These are phyloP conservation scores for Quadriops clusia DNA, from an alignment of 2,888 invertebrate species.

Conservation along the genomic window DNA sequence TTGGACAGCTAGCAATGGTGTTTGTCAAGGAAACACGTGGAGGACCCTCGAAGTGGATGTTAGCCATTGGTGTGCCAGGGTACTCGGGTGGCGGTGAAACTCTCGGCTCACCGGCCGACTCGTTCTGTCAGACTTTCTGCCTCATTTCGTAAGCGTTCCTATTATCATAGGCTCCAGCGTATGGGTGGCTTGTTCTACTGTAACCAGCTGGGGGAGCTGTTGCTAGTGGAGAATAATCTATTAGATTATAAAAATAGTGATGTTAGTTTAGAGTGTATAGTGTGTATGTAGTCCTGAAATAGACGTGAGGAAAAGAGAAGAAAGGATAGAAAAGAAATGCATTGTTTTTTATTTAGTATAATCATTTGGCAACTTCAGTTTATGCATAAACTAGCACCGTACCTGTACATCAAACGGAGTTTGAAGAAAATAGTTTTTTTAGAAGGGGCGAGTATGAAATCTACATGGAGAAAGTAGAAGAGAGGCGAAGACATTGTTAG, in stretches of 20 bases:
- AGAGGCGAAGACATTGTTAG: no score
- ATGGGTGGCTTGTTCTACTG: slow-evolving; percentile 40
- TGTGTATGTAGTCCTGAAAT: no score
- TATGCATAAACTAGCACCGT: no score
- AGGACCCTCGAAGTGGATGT: slow-evolving; percentile 26
- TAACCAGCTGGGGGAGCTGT: slow-evolving; percentile 33
- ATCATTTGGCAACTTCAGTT: no score
- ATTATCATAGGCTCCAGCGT: slow-evolving; percentile 64
- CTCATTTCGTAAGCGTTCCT: slow-evolving; percentile 62
- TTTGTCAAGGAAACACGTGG: slow-evolving; percentile 6
- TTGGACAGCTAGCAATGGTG: slow-evolving; percentile 1
- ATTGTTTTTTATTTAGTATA: no score
- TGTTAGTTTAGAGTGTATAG: slow-evolving; percentile 10
- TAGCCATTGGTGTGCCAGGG: slow-evolving; percentile 32
- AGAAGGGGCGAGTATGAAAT: no score
- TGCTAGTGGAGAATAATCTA: slow-evolving; percentile 35
- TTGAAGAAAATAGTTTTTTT: no score
- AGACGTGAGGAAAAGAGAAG: no score
- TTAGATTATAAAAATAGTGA: slow-evolving; percentile 14
- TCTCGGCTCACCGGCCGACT: slow-evolving; percentile 25
- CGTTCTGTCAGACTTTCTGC: slow-evolving; percentile 54
- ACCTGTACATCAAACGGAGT: no score
- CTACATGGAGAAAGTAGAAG: no score
- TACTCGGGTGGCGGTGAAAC: slow-evolving; percentile 36
- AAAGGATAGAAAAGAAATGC: no score